Conservation (phyloP, 2,113 vertebrate genomes). For the Sigmodon hispidus region DNA sequence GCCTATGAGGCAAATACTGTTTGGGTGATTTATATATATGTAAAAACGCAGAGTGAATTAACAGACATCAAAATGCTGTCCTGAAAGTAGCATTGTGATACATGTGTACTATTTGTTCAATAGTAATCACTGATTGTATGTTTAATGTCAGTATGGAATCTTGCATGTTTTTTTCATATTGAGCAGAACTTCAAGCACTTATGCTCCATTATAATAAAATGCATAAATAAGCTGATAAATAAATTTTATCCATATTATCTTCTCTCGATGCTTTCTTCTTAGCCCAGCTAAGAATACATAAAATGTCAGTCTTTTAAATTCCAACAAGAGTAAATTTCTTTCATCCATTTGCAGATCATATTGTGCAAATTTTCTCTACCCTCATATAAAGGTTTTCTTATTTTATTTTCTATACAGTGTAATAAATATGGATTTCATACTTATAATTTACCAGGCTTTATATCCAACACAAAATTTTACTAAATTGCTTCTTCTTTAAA, state of each 20-base stretch:
- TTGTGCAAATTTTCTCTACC: neutral
- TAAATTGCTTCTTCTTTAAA: neutral
- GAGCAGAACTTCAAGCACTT: neutral
- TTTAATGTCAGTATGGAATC: constrained; percentile 13
- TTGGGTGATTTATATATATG: neutral
- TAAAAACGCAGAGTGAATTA: neutral
- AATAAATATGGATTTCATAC: neutral
- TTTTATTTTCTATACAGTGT: neutral
- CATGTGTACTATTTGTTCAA: neutral
- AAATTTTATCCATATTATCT: neutral
- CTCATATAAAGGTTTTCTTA: neutral
- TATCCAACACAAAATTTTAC: neutral
- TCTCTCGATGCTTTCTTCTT: neutral
- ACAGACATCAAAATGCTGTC: neutral
- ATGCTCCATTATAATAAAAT: neutral
- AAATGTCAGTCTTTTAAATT: neutral
- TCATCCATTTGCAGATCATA: fast-evolving
- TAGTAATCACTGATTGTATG: neutral
- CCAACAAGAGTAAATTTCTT: neutral
- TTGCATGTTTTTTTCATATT: neutral
- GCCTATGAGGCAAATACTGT: neutral
- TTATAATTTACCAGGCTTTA: neutral
- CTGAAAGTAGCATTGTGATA: neutral
- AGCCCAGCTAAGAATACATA: neutral
- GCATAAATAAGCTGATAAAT: neutral